Evolutionary conservation across 1,140 invertebrate genomes (phyloP).

Genomic region (Drosophila novamexicana): DNA sequence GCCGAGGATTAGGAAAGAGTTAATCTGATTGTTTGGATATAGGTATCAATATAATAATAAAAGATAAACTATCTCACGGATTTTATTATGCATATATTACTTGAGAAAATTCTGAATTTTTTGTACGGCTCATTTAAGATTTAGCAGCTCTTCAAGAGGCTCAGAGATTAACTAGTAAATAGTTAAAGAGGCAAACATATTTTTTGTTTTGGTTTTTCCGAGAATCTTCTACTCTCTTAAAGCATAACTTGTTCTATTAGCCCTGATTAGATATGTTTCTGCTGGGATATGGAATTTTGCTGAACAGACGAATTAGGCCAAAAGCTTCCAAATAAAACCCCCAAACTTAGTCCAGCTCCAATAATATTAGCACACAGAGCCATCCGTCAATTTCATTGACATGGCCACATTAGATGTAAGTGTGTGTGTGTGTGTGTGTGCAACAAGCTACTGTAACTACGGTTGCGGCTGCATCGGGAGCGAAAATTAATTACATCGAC

Average conservation of each 20-base stretch:
- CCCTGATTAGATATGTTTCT: background rate
- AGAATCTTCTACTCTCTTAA: too few relatives aligned
- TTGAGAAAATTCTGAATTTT: too few relatives aligned
- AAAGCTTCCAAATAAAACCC: background rate
- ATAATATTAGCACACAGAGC: background rate
- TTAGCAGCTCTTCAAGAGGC: too few relatives aligned
- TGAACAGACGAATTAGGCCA: background rate
- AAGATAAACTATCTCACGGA: too few relatives aligned
- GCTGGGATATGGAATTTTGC: background rate
- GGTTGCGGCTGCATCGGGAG: constrained; percentile 5
- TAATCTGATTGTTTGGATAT: background rate
- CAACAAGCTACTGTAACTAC: constrained; percentile 15
- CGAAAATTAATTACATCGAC: constrained; percentile 42
- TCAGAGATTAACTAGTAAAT: too few relatives aligned
- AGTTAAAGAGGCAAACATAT: too few relatives aligned
- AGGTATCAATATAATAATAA: too few relatives aligned
- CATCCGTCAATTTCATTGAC: constrained; percentile 20
- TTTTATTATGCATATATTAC: too few relatives aligned
- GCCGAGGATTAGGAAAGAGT: background rate
- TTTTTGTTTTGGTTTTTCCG: too few relatives aligned
- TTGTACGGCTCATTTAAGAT: too few relatives aligned
- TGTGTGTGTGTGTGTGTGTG: constrained; percentile 21
- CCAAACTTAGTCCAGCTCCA: background rate
- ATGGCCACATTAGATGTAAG: constrained; percentile 13
- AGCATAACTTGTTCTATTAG: too few relatives aligned